Percentiles rank a stretch among this genome's conserved stretches.
These are phyloP conservation scores for Cataglyphis rosenhaueri DNA, from an alignment of 2,888 invertebrate species.

Conservation along the genomic window DNA sequence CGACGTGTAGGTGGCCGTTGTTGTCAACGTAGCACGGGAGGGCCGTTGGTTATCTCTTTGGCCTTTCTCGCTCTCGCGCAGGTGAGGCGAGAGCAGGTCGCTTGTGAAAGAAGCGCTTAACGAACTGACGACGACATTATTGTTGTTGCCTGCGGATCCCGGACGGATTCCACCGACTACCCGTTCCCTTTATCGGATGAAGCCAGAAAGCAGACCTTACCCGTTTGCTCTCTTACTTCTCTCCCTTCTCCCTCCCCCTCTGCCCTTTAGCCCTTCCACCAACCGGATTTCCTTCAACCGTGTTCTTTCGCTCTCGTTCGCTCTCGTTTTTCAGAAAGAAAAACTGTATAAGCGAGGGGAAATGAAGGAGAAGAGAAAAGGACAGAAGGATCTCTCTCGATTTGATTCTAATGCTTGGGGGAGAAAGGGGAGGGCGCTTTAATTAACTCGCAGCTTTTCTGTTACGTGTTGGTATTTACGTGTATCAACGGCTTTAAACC, in stretches of 20 bases:
- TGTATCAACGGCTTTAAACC: conserved; percentile 77
- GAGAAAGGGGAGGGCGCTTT: conserved; percentile 71
- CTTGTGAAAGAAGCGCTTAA: conserved; percentile 79
- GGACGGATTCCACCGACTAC: conserved; percentile 75
- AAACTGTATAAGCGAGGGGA: conserved; percentile 46
- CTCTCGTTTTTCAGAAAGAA: conserved; percentile 29
- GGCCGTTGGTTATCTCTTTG: conserved; percentile 73
- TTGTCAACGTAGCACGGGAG: conserved; percentile 50
- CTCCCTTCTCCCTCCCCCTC: conserved; percentile 1
- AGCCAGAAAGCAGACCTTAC: conserved; percentile 71
- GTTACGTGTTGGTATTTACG: conserved; percentile 78
- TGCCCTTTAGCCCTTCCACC: conserved; percentile 9
- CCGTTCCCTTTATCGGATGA: conserved; percentile 82
- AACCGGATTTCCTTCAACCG: conserved; percentile 59
- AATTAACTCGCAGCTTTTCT: conserved; percentile 78
- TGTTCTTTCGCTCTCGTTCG: conserved; percentile 52
- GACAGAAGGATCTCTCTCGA: conserved; percentile 66
- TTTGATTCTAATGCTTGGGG: conserved; percentile 77
- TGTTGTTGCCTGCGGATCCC: conserved; percentile 76
- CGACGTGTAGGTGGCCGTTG: conserved; percentile 66
- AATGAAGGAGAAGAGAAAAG: conserved; percentile 25
- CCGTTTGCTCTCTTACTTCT: conserved; percentile 18
- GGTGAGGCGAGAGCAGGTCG: conserved; percentile 54
- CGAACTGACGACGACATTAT: conserved; percentile 82
- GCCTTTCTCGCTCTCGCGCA: conserved; percentile 48